Percentiles rank a stretch among this genome's conserved stretches.
Evolutionary conservation across 2,113 vertebrate genomes (phyloP).

Genomic region (Notarius quadriscutis): DNA sequence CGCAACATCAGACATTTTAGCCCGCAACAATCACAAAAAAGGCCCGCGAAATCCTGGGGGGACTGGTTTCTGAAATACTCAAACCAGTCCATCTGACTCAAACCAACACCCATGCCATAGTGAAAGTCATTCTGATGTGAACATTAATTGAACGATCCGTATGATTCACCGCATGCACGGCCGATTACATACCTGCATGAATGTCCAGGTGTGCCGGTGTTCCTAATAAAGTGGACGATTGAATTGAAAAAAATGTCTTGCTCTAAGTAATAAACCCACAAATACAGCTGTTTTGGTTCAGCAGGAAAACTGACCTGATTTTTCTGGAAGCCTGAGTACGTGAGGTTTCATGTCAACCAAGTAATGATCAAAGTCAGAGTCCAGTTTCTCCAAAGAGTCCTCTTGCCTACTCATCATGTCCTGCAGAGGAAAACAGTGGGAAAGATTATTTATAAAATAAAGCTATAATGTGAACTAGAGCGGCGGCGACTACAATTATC

Average conservation of each 20-base stretch:
- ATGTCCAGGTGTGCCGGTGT: background rate
- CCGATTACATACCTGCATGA: background rate
- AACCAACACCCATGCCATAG: too few relatives aligned
- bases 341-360: constrained; percentile 90
- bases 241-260: background rate
- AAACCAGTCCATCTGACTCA: too few relatives aligned
- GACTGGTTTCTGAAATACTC: too few relatives aligned
- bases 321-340: constrained; percentile 79
- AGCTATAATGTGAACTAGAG: too few relatives aligned
- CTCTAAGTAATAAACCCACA: background rate
- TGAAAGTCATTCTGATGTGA: too few relatives aligned
- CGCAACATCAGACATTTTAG: too few relatives aligned
- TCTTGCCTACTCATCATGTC: constrained; percentile 76
- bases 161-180: too few relatives aligned
- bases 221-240: background rate
- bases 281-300: background rate
- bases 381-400: constrained; percentile 78
- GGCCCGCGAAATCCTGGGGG: too few relatives aligned
- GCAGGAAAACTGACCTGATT: constrained; percentile 75
- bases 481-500: too few relatives aligned
- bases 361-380: constrained; percentile 85
- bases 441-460: too few relatives aligned
- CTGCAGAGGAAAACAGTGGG: constrained; percentile 7
- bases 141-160: too few relatives aligned
- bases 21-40: too few relatives aligned